Evolutionary conservation across 2,888 invertebrate genomes (phyloP).

Genomic region (Hofmannophila pseudospretella): DNA sequence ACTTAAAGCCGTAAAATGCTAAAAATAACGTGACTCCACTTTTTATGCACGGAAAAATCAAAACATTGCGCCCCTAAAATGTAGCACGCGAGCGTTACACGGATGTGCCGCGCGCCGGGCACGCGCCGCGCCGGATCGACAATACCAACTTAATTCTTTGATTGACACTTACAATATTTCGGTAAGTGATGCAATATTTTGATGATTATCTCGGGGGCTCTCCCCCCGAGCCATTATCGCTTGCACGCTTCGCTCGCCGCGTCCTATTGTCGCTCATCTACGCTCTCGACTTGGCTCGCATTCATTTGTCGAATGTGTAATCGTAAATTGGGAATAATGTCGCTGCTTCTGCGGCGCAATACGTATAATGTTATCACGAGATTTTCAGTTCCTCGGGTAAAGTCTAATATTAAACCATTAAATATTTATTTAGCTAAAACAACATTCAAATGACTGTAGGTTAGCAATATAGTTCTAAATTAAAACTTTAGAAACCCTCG

Average conservation of each 20-base stretch:
- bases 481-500: too few relatives aligned
- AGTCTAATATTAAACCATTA: too few relatives aligned
- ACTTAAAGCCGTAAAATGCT: neutral
- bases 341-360: too few relatives aligned
- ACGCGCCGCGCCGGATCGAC: slow-evolving; percentile 44
- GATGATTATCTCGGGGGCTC: slow-evolving; percentile 67
- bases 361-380: too few relatives aligned
- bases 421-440: too few relatives aligned
- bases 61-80: slow-evolving; percentile 62
- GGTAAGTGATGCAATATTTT: slow-evolving; percentile 78
- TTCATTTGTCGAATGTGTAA: slow-evolving; percentile 6
- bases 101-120: slow-evolving; percentile 42
- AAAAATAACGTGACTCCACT: slow-evolving; percentile 37
- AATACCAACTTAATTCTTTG: slow-evolving; percentile 75
- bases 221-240: slow-evolving; percentile 49
- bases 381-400: too few relatives aligned
- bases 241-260: slow-evolving; percentile 46
- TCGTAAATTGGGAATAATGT: neutral
- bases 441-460: too few relatives aligned
- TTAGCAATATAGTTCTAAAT: too few relatives aligned
- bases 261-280: slow-evolving; percentile 29
- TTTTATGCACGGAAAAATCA: slow-evolving; percentile 57
- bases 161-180: slow-evolving; percentile 79
- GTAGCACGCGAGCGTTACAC: slow-evolving; percentile 47
- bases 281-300: slow-evolving; percentile 37